These are phyloP conservation scores for Cyprinodon tularosa DNA, from an alignment of 2,113 vertebrate genomes.

Conservation along the genomic window DNA sequence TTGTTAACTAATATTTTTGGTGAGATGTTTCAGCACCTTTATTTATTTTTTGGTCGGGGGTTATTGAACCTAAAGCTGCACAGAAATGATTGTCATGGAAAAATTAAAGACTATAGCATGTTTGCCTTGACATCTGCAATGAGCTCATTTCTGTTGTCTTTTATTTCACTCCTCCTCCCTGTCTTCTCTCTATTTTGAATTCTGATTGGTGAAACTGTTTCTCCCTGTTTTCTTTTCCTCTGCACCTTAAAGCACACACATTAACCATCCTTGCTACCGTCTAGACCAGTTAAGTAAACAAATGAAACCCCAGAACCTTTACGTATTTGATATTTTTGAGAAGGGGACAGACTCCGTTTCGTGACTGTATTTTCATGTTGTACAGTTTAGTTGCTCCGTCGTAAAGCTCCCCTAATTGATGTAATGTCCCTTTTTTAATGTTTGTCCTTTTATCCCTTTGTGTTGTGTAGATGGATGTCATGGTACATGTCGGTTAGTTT, in stretches of 20 bases:
- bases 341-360: conserved; percentile 40
- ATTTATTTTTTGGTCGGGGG: too few species aligned
- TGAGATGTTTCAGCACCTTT: not conserved
- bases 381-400: conserved; percentile 7
- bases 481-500: conserved; percentile 73
- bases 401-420: conserved; percentile 62
- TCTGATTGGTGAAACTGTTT: conserved; percentile 97
- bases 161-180: conserved; percentile 47
- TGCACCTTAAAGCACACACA: conserved; percentile 99
- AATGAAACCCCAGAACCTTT: conserved; percentile 63
- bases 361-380: conserved; percentile 19
- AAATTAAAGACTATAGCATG: conserved; percentile 79
- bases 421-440: conserved; percentile 59
- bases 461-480: conserved; percentile 72
- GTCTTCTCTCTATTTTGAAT: conserved; percentile 84
- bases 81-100: conserved; percentile 33
- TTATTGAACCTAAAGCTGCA: conserved; percentile 71
- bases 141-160: conserved; percentile 83
- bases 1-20: not conserved
- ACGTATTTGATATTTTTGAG: conserved; percentile 22
- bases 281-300: conserved; percentile 99
- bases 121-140: conserved; percentile 89
- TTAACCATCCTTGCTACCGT: conserved; percentile 99
- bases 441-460: conserved; percentile 64
- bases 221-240: conserved; percentile 92